Percentiles rank a stretch among this genome's conserved stretches.
Evolutionary conservation across 2,888 invertebrate genomes (phyloP).

Genomic region (Torymus aiolomorphi): DNA sequence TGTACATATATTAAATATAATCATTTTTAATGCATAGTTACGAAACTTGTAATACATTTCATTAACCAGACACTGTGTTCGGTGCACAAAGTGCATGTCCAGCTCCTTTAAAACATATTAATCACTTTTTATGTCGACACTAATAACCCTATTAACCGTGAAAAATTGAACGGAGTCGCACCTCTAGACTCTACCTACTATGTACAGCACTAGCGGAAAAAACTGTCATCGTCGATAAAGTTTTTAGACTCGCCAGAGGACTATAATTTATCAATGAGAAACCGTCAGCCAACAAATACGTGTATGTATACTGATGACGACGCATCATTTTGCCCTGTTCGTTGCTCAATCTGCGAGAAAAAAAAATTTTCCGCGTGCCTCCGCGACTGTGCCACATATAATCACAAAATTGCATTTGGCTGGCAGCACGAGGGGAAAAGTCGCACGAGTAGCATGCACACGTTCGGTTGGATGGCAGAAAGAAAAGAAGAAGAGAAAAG

Average conservation of each 20-base stretch:
- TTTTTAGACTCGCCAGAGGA: slow-evolving; percentile 1
- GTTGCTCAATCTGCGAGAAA: background rate
- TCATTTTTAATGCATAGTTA: background rate
- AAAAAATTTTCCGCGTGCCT: background rate
- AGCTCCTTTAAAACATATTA: slow-evolving; percentile 38
- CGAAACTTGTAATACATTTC: slow-evolving; percentile 9
- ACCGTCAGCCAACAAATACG: background rate
- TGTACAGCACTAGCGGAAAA: background rate
- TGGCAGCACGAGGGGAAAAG: too few relatives aligned
- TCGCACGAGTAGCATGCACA: too few relatives aligned
- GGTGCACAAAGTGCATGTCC: background rate
- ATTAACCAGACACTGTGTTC: background rate
- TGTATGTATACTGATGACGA: too few relatives aligned
- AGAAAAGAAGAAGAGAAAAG: background rate
- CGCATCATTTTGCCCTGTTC: too few relatives aligned
- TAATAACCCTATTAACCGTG: slow-evolving; percentile 42
- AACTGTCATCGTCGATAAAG: slow-evolving; percentile 17
- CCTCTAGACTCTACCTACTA: background rate
- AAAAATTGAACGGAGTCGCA: slow-evolving; percentile 25
- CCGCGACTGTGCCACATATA: background rate
- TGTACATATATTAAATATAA: too few relatives aligned
- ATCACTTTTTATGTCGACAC: slow-evolving; percentile 44
- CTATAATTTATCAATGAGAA: slow-evolving; percentile 12
- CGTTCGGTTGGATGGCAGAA: too few relatives aligned
- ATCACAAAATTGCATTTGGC: background rate